These are phyloP conservation scores for Cebuella pygmaea DNA, from an alignment of 2,797 vertebrate species.

Conservation along the genomic window DNA sequence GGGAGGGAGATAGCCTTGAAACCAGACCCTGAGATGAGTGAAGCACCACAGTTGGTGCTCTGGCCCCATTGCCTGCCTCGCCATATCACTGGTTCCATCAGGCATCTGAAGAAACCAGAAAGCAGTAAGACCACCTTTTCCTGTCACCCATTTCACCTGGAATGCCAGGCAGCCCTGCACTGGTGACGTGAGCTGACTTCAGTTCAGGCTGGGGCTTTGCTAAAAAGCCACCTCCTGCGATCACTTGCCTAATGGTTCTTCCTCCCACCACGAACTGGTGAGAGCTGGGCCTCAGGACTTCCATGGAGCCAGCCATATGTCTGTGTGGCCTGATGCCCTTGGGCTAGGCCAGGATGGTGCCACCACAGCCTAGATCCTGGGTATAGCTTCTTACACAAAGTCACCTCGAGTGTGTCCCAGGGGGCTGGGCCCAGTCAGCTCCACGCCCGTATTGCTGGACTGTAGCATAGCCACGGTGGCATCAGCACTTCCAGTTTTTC, in stretches of 20 bases:
- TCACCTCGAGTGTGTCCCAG: conserved; percentile 63
- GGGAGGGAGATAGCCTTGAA: neutral
- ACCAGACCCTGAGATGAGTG: neutral
- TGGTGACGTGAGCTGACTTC: neutral
- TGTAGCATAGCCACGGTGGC: neutral
- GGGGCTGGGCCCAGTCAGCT: neutral
- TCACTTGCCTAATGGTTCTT: conserved; percentile 49
- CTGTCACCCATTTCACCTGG: neutral
- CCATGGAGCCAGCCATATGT: conserved; percentile 54
- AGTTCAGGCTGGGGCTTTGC: conserved; percentile 31
- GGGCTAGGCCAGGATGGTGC: neutral
- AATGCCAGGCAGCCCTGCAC: neutral
- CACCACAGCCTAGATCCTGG: neutral
- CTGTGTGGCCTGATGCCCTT: neutral
- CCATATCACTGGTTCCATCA: neutral
- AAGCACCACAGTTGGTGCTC: neutral
- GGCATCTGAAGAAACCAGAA: neutral
- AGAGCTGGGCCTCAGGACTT: conserved; percentile 56
- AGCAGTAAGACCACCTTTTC: neutral
- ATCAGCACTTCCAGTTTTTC: neutral
- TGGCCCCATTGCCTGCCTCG: neutral
- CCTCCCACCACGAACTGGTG: conserved; percentile 62
- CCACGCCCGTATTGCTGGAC: neutral
- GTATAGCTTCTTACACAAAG: conserved; percentile 37
- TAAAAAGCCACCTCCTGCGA: conserved; percentile 58